phyloP scores from a whole-genome alignment of 2,113 vertebrate species.

The Takifugu bimaculatus region DNA sequence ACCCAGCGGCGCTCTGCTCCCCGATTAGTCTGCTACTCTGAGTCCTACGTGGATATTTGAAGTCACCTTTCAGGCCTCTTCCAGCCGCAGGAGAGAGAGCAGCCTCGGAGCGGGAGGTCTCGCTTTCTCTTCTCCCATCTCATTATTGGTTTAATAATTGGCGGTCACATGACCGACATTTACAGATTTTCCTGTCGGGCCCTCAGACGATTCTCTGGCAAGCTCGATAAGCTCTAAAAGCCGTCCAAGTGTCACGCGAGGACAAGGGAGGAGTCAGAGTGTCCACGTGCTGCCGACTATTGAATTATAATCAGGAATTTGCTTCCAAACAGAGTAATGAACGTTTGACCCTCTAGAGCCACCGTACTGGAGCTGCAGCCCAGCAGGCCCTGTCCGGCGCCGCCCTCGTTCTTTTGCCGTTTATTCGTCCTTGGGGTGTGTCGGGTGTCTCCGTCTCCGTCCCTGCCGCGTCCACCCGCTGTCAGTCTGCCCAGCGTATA shows the following conservation, averaged over 20 bases:
- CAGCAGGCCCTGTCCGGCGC: constrained; percentile 53
- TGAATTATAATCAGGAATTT: too few relatives aligned
- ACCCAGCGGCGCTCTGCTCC: not conserved
- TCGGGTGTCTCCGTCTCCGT: constrained; percentile 54
- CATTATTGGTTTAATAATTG: too few relatives aligned
- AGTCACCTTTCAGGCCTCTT: not conserved
- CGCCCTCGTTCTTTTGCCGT: constrained; percentile 57
- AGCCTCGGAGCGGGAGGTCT: too few relatives aligned
- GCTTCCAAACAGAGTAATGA: not conserved
- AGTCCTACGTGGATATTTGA: not conserved
- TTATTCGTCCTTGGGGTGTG: constrained; percentile 68
- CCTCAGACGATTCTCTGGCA: too few relatives aligned
- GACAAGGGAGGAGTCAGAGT: too few relatives aligned
- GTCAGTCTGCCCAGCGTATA: constrained; percentile 74
- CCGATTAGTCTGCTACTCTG: not conserved
- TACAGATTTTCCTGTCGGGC: too few relatives aligned
- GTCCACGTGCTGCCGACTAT: too few relatives aligned
- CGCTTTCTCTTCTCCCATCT: not conserved
- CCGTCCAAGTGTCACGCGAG: too few relatives aligned
- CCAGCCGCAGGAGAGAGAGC: too few relatives aligned
- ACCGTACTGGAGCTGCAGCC: not conserved
- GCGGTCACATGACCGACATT: too few relatives aligned
- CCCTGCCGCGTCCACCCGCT: constrained; percentile 57
- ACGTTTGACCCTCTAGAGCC: constrained; percentile 34
- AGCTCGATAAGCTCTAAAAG: too few relatives aligned